These are phyloP conservation scores for Spilosoma lubricipeda DNA, from an alignment of 2,888 invertebrate species.

Conservation along the genomic window DNA sequence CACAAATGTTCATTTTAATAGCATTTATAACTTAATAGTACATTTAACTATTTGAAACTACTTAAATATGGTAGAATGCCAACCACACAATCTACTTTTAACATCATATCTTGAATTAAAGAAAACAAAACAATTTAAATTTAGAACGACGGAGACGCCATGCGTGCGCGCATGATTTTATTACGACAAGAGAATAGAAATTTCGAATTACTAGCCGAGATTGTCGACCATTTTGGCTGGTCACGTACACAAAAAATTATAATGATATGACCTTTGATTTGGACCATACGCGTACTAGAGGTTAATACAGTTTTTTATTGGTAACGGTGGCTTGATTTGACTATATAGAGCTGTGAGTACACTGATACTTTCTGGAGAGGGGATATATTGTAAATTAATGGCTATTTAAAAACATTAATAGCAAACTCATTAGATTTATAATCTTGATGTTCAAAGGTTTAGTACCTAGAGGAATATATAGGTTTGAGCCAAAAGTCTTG, in stretches of 20 bases:
- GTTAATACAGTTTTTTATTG: slow-evolving; percentile 79
- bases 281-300: slow-evolving; percentile 71
- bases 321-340: slow-evolving; percentile 73
- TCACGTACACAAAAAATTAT: slow-evolving; percentile 80
- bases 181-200: slow-evolving; percentile 83
- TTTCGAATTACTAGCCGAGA: slow-evolving; percentile 75
- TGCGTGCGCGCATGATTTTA: slow-evolving; percentile 79
- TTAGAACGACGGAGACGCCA: slow-evolving; percentile 55
- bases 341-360: slow-evolving; percentile 48
- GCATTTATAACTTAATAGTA: not conserved
- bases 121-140: slow-evolving; percentile 57
- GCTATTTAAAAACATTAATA: slow-evolving; percentile 7
- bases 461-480: not conserved
- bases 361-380: slow-evolving; percentile 24
- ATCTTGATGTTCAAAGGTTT: not conserved
- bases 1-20: not conserved
- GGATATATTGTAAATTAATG: slow-evolving; percentile 21
- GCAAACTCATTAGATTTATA: not conserved
- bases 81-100: slow-evolving; percentile 4
- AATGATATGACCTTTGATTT: slow-evolving; percentile 82
- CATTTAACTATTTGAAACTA: not conserved
- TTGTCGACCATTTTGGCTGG: slow-evolving; percentile 72
- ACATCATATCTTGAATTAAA: slow-evolving; percentile 12
- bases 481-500: not conserved
- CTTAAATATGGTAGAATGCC: not conserved